These are phyloP conservation scores for Drosophila paulistorum DNA, from an alignment of 1,140 invertebrate species.

Conservation along the genomic window DNA sequence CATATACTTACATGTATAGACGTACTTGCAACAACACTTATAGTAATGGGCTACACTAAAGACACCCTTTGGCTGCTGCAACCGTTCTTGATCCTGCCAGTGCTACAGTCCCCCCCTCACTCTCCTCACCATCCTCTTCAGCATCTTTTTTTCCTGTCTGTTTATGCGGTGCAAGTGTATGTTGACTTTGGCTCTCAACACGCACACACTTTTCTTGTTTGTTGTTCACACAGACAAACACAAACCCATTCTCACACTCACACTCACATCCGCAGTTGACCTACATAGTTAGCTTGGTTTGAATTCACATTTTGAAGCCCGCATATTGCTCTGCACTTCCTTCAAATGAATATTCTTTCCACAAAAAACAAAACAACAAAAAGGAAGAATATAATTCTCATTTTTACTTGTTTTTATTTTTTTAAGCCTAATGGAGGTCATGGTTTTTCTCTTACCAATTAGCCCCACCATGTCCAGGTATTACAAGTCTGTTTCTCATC, in stretches of 20 bases:
- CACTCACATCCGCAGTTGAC: constrained; percentile 44
- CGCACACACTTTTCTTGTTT: constrained; percentile 45
- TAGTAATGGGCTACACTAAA: constrained; percentile 62
- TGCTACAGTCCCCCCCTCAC: background rate
- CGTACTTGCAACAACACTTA: constrained; percentile 58
- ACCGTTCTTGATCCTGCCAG: background rate
- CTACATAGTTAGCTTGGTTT: constrained; percentile 62
- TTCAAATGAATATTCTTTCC: constrained; percentile 55
- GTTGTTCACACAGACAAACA: constrained; percentile 45
- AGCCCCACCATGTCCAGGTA: too few relatives aligned
- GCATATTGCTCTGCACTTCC: constrained; percentile 61
- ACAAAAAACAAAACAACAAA: constrained; percentile 14
- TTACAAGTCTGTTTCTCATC: too few relatives aligned
- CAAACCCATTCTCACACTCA: constrained; percentile 26
- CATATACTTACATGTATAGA: background rate
- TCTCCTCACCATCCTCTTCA: background rate
- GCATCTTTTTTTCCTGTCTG: constrained; percentile 34
- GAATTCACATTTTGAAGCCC: constrained; percentile 58
- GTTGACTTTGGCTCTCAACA: constrained; percentile 59
- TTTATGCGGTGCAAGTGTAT: constrained; percentile 61
- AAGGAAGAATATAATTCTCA: constrained; percentile 38
- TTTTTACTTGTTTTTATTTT: constrained; percentile 31
- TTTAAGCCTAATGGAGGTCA: constrained; percentile 26
- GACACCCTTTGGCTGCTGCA: constrained; percentile 23
- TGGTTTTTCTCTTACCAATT: constrained; percentile 1